Conservation (phyloP, 2,888 invertebrate genomes). For the Marronus borbonicus region DNA sequence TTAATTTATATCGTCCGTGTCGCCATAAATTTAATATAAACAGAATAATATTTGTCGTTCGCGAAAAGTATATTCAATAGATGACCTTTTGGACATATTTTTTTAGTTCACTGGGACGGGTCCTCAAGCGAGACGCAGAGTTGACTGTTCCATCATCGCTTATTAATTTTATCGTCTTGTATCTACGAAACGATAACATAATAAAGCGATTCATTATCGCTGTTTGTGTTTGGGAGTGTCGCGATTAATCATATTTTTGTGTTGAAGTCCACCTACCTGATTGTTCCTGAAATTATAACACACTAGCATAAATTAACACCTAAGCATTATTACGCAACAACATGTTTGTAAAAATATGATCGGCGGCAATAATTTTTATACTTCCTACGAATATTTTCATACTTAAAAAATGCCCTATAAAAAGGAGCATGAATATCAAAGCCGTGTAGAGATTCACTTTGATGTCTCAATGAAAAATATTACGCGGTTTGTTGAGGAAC, state of each 20-base stretch:
- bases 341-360: too few species aligned
- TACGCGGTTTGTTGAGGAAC: conserved; percentile 21
- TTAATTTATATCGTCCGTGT: conserved; percentile 5
- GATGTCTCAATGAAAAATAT: conserved; percentile 17
- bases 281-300: background rate
- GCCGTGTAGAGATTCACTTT: background rate
- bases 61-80: background rate
- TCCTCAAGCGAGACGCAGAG: background rate
- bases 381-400: too few species aligned
- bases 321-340: too few species aligned
- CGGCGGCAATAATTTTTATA: too few species aligned
- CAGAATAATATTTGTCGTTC: conserved; percentile 7
- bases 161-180: background rate
- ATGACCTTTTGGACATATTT: conserved; percentile 14
- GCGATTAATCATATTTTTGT: conserved; percentile 10
- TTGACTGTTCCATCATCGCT: too few species aligned
- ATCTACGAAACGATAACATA: background rate
- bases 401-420: too few species aligned
- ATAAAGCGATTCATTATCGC: conserved; percentile 23
- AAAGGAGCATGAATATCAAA: conserved; percentile 10
- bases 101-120: conserved; percentile 20
- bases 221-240: background rate
- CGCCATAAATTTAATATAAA: conserved; percentile 29
- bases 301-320: too few species aligned
- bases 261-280: background rate